Percentiles rank a stretch among this genome's conserved stretches.
Evolutionary conservation across 2,797 vertebrate genomes (phyloP).

Genomic region (Otus scops): DNA sequence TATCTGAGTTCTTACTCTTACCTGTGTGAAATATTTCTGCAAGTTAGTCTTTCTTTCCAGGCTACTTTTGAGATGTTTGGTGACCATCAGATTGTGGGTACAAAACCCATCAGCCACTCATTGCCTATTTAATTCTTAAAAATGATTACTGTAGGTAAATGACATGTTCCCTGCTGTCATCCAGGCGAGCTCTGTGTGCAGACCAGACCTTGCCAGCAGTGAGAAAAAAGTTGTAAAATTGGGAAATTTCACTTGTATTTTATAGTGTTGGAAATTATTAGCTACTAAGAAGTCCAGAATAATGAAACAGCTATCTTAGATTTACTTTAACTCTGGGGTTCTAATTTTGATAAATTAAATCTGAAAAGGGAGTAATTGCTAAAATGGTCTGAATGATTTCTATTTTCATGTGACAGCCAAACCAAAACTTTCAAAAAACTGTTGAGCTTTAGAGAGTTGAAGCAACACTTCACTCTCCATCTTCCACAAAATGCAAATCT

Average conservation of each 20-base stretch:
- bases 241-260: background rate
- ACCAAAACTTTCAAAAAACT: background rate
- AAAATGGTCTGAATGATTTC: background rate
- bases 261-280: background rate
- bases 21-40: background rate
- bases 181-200: background rate
- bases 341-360: background rate
- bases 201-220: background rate
- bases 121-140: background rate
- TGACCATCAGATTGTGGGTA: background rate
- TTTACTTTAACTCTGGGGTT: background rate
- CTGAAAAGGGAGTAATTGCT: background rate
- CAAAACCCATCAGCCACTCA: background rate
- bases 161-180: background rate
- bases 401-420: background rate
- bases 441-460: background rate
- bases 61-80: background rate
- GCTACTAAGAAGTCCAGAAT: background rate
- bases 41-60: background rate
- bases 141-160: background rate
- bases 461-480: background rate
- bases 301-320: background rate
- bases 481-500: background rate
- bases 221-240: background rate
- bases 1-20: background rate